Percentiles rank a stretch among this genome's conserved stretches.
Conservation (phyloP, 2,797 vertebrate genomes). For the Danio jaintianensis region DNA sequence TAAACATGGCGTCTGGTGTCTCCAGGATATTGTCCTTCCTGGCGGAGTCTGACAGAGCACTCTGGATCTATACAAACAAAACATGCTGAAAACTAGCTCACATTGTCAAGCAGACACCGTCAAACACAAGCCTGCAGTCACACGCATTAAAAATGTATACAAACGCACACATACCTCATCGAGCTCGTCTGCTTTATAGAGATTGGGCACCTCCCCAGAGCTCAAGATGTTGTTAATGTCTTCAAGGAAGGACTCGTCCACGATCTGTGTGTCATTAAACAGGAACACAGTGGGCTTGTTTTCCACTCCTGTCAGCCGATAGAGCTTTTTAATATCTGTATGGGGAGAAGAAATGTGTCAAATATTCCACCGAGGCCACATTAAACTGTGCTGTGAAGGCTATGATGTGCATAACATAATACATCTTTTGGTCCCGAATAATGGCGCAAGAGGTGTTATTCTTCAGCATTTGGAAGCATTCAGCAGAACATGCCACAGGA, state of each 20-base stretch:
- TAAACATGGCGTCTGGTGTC: conserved; percentile 83
- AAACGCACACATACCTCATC: conserved; percentile 78
- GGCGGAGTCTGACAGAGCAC: conserved; percentile 78
- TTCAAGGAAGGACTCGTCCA: conserved; percentile 86
- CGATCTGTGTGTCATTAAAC: conserved; percentile 87
- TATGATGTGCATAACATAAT: neutral
- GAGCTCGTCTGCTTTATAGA: conserved; percentile 89
- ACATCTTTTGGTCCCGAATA: conserved; percentile 13
- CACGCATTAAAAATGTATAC: conserved; percentile 3
- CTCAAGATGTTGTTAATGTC: conserved; percentile 92
- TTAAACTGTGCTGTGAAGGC: conserved; percentile 13
- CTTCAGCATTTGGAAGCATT: conserved; percentile 27
- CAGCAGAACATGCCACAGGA: neutral
- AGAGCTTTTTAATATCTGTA: conserved; percentile 89
- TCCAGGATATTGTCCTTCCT: conserved; percentile 80
- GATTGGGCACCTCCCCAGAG: conserved; percentile 90
- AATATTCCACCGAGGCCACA: conserved; percentile 12
- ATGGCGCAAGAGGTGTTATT: neutral
- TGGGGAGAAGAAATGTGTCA: conserved; percentile 39
- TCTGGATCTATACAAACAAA: conserved; percentile 76
- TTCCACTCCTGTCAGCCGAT: conserved; percentile 84
- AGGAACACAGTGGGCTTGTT: conserved; percentile 88
- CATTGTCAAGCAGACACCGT: neutral
- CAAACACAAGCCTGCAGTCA: conserved; percentile 1
- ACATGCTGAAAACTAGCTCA: conserved; percentile 20